Conservation (phyloP, 30 jellyfish, hydroid and myxozoan species). For the Turritopsis dohrnii region DNA sequence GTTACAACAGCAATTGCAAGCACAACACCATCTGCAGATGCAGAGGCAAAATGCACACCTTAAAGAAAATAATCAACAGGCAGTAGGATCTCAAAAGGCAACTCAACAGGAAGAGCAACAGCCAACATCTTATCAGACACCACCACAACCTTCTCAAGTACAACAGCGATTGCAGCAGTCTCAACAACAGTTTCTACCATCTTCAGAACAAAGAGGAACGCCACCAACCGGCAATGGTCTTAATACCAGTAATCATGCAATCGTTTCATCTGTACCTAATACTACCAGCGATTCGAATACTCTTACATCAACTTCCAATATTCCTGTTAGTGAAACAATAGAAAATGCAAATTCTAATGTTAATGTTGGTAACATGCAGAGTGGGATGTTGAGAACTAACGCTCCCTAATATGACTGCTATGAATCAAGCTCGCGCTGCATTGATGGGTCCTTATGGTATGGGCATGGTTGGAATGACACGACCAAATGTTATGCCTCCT, state of each 20-base stretch:
- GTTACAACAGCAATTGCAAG: slow-evolving; percentile 31
- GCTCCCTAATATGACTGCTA: neutral
- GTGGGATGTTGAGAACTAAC: neutral
- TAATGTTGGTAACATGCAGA: neutral
- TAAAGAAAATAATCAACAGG: neutral
- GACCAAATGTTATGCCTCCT: neutral
- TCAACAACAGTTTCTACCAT: neutral
- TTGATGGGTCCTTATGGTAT: slow-evolving; percentile 14
- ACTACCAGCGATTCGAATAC: neutral
- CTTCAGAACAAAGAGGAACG: neutral
- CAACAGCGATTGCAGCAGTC: slow-evolving; percentile 18
- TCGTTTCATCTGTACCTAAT: slow-evolving; percentile 4
- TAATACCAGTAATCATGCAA: neutral
- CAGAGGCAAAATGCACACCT: slow-evolving; percentile 12
- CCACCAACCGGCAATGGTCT: slow-evolving; percentile 11
- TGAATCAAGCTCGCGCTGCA: slow-evolving; percentile 18
- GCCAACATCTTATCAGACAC: slow-evolving; percentile 8
- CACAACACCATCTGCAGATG: slow-evolving; percentile 44
- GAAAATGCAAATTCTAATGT: neutral
- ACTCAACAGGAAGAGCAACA: slow-evolving; percentile 14
- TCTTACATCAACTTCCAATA: neutral
- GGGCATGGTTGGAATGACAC: neutral
- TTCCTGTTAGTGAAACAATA: neutral
- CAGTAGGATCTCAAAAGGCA: neutral
- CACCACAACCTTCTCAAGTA: slow-evolving; percentile 18